phyloP scores from a whole-genome alignment of 2,797 vertebrate species.

The Peromyscus attwateri region DNA sequence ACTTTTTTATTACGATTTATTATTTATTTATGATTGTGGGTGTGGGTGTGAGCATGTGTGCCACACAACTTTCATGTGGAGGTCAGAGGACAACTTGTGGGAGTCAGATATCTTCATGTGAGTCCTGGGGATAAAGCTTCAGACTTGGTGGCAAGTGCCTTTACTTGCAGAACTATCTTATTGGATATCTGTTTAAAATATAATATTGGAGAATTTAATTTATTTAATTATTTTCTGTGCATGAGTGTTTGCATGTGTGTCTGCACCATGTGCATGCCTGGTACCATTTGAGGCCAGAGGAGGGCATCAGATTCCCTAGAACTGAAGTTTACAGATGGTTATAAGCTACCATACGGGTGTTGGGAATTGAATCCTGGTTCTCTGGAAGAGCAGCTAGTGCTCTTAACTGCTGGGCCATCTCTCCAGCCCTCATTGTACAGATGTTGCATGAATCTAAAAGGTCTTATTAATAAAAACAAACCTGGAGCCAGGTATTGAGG shows the following conservation, averaged over 20 bases:
- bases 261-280: neutral
- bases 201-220: neutral
- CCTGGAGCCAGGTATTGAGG: too few relatives aligned
- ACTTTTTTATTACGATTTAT: neutral
- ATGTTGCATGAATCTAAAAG: too few relatives aligned
- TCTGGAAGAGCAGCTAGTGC: neutral
- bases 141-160: neutral
- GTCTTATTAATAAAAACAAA: too few relatives aligned
- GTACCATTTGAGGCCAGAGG: neutral
- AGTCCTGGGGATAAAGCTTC: neutral
- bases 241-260: neutral
- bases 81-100: neutral
- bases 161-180: neutral
- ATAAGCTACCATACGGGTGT: too few relatives aligned
- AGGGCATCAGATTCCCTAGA: neutral
- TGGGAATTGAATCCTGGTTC: neutral
- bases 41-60: neutral
- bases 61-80: neutral
- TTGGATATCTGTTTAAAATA: neutral
- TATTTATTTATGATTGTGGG: neutral
- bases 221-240: neutral
- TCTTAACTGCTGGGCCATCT: neutral
- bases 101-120: neutral
- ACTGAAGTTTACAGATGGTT: neutral
- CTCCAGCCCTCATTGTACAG: neutral